Evolutionary conservation across 1,140 invertebrate genomes (phyloP), one percentile per base, ranked within the genome.

Genomic region (Drosophila kepulauana): DNA sequence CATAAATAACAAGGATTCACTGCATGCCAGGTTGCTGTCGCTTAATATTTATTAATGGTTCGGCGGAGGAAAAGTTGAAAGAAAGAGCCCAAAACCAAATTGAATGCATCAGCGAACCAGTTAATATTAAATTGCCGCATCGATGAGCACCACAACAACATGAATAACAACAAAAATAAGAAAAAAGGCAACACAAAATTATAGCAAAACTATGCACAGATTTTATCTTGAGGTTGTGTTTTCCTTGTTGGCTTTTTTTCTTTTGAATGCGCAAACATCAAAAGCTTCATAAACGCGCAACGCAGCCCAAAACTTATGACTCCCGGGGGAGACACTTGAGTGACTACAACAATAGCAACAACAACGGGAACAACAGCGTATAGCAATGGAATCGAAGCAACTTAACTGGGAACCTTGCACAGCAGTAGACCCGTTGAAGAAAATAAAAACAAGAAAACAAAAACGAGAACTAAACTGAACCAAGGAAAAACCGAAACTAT

Each of bases 121-220:
- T 85, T 89, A 89, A 85, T 89, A 89, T 81, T 85, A 85, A 89
- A 85, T 89, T 85, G 75, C 81, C 81, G 75, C 81, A 70, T 81
- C 86, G 63, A 72, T 85, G 25, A 59, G 58, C 86, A 89, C 56
- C 73, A 54, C 20, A 81, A 74, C 20, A 62, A 70, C 33, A 59
- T 25, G 1, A 64, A 58, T 11, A 61, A 33, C 15, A 56, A 84
- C 38, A 68, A 62, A 66, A 71, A 59, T 64, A 65, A 67, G 59
- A 28, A 59, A 67, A 78, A 56, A 61, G 61, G 56, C 43, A 71
- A 72, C 56, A 81, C 52, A 61, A 51, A 77, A 51, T 52, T 59
- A 46, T 48, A 30, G 65, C 48, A 51, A 71, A 88, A 87, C 77
- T 88, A 80, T 84, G 73, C 63, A 38, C 25, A 58, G 77, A 63